Percentiles rank a stretch among this genome's conserved stretches.
phyloP scores from a whole-genome alignment of 64 coral and sea anemone species.

The Porites lutea region DNA sequence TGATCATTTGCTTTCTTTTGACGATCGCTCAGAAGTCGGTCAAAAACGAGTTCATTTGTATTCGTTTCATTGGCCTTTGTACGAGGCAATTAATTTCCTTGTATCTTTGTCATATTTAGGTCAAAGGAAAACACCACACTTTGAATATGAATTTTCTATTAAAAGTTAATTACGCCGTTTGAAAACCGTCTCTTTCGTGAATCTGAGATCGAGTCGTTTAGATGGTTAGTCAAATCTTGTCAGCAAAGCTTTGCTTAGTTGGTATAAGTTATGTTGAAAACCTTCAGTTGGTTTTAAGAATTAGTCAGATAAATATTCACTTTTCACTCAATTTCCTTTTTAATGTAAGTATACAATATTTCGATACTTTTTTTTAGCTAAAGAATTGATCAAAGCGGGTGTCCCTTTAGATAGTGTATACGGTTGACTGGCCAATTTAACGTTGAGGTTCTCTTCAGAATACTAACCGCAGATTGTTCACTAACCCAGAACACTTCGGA shows the following conservation, averaged over 20 bases:
- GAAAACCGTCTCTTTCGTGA: no score
- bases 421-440: no score
- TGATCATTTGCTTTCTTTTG: background rate
- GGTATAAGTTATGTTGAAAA: background rate
- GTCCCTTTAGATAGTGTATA: no score
- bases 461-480: no score
- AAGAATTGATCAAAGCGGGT: no score
- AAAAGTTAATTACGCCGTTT: conserved; percentile 29
- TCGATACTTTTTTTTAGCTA: no score
- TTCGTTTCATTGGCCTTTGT: background rate
- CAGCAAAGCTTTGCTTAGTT: background rate
- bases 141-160: background rate
- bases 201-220: no score
- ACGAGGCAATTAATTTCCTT: background rate
- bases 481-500: no score
- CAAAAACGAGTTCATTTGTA: background rate
- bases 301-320: background rate
- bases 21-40: background rate
- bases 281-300: background rate
- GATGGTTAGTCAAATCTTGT: no score
- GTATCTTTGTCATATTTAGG: conserved; percentile 3
- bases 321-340: no score
- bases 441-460: no score
- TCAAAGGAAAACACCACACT: conserved; percentile 14
- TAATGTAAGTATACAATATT: no score